phyloP scores from a whole-genome alignment of 2,113 vertebrate genomes.

The Semnornis frantzii region DNA sequence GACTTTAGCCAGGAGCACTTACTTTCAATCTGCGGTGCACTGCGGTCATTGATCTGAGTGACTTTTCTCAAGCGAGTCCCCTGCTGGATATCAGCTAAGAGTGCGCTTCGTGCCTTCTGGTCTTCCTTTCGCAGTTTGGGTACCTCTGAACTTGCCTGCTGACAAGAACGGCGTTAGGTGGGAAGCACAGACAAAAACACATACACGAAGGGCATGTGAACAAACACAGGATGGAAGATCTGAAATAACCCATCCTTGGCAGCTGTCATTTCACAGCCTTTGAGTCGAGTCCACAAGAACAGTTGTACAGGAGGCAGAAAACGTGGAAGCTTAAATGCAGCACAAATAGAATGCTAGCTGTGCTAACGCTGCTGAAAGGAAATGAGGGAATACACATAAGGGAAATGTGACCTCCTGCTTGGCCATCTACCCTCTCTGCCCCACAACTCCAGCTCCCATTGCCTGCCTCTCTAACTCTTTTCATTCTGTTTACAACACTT shows the following conservation, averaged over 20 bases:
- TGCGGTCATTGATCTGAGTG: constrained; percentile 89
- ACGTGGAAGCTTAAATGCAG: neutral
- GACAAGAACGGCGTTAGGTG: neutral
- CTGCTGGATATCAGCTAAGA: constrained; percentile 93
- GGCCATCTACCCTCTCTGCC: neutral
- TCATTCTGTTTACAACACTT: neutral
- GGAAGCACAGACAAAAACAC: neutral
- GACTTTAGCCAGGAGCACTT: constrained; percentile 56
- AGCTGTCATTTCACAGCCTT: neutral
- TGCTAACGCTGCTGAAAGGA: neutral
- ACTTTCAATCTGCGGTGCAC: constrained; percentile 88
- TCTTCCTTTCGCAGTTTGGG: constrained; percentile 68
- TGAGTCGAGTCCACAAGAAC: fast-evolving
- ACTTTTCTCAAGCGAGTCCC: constrained; percentile 89
- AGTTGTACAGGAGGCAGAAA: neutral
- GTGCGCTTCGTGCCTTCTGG: constrained; percentile 82
- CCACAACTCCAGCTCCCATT: neutral
- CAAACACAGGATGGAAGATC: neutral
- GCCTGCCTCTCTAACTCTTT: neutral
- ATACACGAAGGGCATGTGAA: neutral
- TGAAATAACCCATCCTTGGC: neutral
- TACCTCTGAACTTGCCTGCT: constrained; percentile 70
- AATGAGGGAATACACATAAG: neutral
- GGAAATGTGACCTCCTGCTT: neutral
- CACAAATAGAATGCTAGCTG: neutral